Evolutionary conservation across 2,888 invertebrate genomes (phyloP), one percentile per base, ranked within the genome.

Genomic region (Creontiades dilutus): DNA sequence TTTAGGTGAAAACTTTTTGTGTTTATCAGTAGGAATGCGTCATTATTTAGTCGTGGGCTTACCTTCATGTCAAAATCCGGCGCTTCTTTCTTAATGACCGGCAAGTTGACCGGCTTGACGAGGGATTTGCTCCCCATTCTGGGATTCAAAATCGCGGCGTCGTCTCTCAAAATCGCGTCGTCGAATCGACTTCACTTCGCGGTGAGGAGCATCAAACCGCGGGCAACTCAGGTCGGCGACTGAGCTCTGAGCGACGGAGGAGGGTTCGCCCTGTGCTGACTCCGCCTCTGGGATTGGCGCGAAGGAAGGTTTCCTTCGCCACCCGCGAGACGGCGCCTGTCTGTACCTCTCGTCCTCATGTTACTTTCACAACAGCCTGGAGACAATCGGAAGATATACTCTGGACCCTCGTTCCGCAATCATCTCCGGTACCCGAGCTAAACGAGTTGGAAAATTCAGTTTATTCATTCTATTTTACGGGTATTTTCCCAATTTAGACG

Each of bases 81-180:
- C 9, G 52, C 82, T 84, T 89, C 89, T 82, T 89, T 89, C 68
- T 89, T 89, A 0, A 89, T 89, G 19, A 84, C 84, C 2, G 82
- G 47, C n/a, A 89, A 78, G 88, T 16, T 80, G 89, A 84, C 68
- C n/a, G 89, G 37, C 52, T 68, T 84, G 80, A 81, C 48, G 11
- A 84, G 84, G 12, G 84, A 82, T 84, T 89, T 84, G 75, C 84
- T 75, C 16, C 84, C 84, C 89, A 89, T 89, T n/a, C 27, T 75
- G 57, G 14, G 11, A 61, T 37, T 78, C 47, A 46, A 23, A 13
- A 23, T 37, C 37, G 2, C 37, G 37, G 37, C 7, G 37, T 2
- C 37, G 37, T 2, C 37, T 37, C 7, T 37, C 23, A 23, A 11
- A 7, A 19, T 19, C 61, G n/a, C 68, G 68, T 11, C n/a, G 14